A percentile compares a stretch with the other conserved stretches of the same genome.
Conservation (phyloP, 2,888 invertebrate genomes). For the Drosophila planitibia region DNA sequence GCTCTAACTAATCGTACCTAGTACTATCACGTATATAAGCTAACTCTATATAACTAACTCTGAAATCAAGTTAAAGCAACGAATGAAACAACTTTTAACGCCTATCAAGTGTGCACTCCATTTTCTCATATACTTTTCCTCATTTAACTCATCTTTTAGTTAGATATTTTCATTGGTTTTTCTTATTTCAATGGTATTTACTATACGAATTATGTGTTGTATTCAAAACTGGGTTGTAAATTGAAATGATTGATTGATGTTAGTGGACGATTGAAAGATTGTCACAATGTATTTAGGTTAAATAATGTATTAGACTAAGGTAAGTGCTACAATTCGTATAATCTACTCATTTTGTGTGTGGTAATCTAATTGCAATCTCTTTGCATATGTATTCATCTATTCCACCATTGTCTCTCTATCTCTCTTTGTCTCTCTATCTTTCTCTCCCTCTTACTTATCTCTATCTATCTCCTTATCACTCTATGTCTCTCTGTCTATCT, state of each 20-base stretch:
- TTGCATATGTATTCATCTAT: conserved; percentile 58
- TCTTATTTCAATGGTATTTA: conserved; percentile 24
- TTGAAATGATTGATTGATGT: conserved; percentile 48
- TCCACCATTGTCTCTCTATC: conserved; percentile 28
- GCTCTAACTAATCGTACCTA: conserved; percentile 39
- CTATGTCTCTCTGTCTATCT: not conserved
- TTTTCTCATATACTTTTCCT: conserved; percentile 54
- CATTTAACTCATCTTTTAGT: conserved; percentile 28
- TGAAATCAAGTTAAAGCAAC: conserved; percentile 37
- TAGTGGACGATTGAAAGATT: conserved; percentile 52
- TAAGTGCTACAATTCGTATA: conserved; percentile 64
- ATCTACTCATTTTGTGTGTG: conserved; percentile 54
- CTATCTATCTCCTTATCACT: conserved; percentile 3
- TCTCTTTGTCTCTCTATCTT: not conserved
- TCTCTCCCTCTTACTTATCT: conserved; percentile 2
- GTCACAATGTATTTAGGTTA: conserved; percentile 56
- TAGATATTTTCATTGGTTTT: conserved; percentile 20
- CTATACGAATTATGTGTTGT: conserved; percentile 45
- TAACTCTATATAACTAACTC: conserved; percentile 23
- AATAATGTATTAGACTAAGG: conserved; percentile 62
- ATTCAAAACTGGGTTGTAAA: conserved; percentile 56
- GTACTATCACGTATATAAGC: conserved; percentile 10
- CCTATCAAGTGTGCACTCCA: conserved; percentile 69
- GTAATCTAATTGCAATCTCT: conserved; percentile 56
- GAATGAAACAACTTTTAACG: conserved; percentile 37